A percentile compares a stretch with the other conserved stretches of the same genome.
phyloP scores from a whole-genome alignment of 2,113 vertebrate species.

The Girardinichthys multiradiatus region DNA sequence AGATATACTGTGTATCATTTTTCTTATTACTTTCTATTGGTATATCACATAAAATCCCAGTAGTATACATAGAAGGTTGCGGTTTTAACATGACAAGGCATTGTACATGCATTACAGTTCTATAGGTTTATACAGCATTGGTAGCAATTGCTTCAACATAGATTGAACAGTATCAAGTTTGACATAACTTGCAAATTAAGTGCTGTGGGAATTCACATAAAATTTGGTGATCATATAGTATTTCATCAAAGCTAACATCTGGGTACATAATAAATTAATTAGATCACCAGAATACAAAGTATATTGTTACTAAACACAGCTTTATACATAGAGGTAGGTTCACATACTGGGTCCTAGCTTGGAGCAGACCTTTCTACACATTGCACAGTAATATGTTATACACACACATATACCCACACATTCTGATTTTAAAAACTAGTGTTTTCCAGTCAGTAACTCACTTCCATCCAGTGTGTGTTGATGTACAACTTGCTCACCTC shows the following conservation, averaged over 20 bases:
- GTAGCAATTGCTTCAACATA: no score
- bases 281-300: background rate
- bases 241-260: background rate
- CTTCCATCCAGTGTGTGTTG: conserved; percentile 13
- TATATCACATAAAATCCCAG: no score
- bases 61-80: no score
- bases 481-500: conserved; percentile 20
- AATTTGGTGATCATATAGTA: no score
- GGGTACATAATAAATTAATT: background rate
- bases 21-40: no score
- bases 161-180: no score
- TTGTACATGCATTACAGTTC: no score
- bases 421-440: background rate
- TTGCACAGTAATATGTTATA: background rate
- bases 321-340: background rate
- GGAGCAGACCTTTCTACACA: background rate
- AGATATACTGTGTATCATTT: no score
- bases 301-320: background rate
- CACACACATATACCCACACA: background rate
- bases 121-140: no score
- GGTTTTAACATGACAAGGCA: no score
- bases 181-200: no score
- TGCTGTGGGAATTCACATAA: no score
- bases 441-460: background rate
- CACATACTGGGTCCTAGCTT: background rate